These are phyloP conservation scores for Eupithecia pulchellata DNA, from an alignment of 2,888 invertebrate species.

Conservation along the genomic window DNA sequence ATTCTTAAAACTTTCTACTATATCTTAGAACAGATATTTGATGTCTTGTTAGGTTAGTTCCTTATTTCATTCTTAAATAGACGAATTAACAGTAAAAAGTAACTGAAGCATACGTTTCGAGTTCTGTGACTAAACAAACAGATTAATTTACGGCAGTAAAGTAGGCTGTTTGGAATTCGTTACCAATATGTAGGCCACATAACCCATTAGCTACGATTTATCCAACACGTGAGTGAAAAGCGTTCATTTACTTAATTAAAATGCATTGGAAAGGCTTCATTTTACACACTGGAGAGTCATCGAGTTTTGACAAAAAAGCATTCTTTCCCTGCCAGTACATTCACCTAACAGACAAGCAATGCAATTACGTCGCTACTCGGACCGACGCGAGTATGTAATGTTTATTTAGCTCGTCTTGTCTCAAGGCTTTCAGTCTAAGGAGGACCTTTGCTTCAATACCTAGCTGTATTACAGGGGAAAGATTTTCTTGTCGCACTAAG, in stretches of 20 bases:
- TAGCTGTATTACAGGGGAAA: background rate
- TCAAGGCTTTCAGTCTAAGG: slow-evolving; percentile 16
- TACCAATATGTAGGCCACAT: background rate
- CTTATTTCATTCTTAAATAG: background rate
- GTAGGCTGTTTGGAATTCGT: background rate
- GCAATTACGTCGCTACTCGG: slow-evolving; percentile 44
- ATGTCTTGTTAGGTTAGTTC: background rate
- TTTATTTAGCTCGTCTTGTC: slow-evolving; percentile 38
- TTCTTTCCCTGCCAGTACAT: slow-evolving; percentile 23
- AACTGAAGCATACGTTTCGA: background rate
- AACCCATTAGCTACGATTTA: background rate
- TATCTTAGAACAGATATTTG: background rate
- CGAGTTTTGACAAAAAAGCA: background rate
- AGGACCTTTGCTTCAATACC: background rate
- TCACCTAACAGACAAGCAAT: slow-evolving; percentile 44
- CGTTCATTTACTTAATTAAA: background rate
- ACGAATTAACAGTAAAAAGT: background rate
- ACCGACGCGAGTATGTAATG: slow-evolving; percentile 41
- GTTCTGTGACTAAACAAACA: background rate
- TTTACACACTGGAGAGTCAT: background rate
- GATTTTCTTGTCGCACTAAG: background rate
- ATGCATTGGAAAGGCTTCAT: background rate
- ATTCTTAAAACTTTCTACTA: background rate
- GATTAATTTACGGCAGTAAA: background rate
- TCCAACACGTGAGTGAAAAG: background rate